Percentiles rank a stretch among this genome's conserved stretches.
Conservation (phyloP, 2,113 vertebrate species). For the Vidua chalybeata region DNA sequence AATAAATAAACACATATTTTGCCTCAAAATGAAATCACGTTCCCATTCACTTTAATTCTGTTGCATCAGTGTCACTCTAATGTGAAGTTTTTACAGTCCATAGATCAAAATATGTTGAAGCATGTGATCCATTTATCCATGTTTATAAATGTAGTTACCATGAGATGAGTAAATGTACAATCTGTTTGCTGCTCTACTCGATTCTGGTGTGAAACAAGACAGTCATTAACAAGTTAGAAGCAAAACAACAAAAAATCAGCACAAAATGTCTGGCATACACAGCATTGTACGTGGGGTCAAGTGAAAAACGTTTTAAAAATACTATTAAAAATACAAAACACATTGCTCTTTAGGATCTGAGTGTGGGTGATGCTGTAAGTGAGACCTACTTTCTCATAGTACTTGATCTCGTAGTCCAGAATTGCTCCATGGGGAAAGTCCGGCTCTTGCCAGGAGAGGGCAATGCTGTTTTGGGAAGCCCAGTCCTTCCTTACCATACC, state of each 20-base stretch:
- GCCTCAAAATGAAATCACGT: background rate
- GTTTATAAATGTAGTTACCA: background rate
- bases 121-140: background rate
- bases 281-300: background rate
- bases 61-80: background rate
- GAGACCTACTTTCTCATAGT: conserved; percentile 94
- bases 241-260: background rate
- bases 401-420: conserved; percentile 98
- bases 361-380: conserved; percentile 60
- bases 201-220: background rate
- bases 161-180: background rate
- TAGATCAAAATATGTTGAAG: background rate
- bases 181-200: background rate
- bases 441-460: conserved; percentile 94
- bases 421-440: conserved; percentile 83
- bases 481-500: conserved; percentile 93
- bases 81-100: background rate
- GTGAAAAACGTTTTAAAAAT: background rate
- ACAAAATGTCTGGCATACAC: background rate
- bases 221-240: conserved; percentile 9
- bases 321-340: background rate
- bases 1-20: background rate
- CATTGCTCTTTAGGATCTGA: conserved; percentile 25
- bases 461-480: conserved; percentile 96
- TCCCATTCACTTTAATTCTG: background rate